Evolutionary conservation across 2,797 vertebrate species (phyloP), one percentile per base, ranked within the genome.

Genomic region (Eleutherodactylus coqui): DNA sequence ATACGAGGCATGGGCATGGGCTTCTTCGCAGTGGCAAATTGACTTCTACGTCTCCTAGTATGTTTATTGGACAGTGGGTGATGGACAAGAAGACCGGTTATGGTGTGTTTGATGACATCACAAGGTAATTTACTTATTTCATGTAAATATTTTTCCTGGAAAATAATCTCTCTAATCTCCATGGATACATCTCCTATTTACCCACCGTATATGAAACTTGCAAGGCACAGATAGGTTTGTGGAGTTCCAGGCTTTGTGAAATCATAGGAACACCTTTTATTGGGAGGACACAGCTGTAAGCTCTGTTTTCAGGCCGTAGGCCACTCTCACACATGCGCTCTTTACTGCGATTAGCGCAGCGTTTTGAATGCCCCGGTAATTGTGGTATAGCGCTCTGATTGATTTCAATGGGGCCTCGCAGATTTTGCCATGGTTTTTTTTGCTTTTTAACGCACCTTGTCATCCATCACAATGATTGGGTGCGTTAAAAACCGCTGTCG

Each of bases 91-190:
- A 98, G 91, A 94, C 94, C 0, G 97, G 98, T 78, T 99, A 99
- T 43, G 98, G 98, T 4, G 97, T 99, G 80, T 98, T 97, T 82
- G 98, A 99, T 85, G 97, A 99, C 88, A 99, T 99, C 92, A 99
- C 97, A 36, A 97, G 97, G 98, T 99, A 94, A 75, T 49, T 76
- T 2, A 53, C 27, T 32, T 14, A 24, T 43, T 11, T 43, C 43
- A 60, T 58, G 21, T 41, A 0, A 27, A 8, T 41, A 0, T 34
- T 45, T 24, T 43, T 11, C 27, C 16, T 47, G 2, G 27, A 19
- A 34, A 17, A 60, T 58, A 58, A 62, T 62, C 29, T 16, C 4
- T 19, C 47, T 49, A 9, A 55, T 55, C 5, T 55, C 19, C 49
- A 17, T 9, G 9, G 51, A 55, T 6, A 24, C 9, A 55, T 55